Conservation (phyloP, 2,888 invertebrate species). For the Andrena camellia region DNA sequence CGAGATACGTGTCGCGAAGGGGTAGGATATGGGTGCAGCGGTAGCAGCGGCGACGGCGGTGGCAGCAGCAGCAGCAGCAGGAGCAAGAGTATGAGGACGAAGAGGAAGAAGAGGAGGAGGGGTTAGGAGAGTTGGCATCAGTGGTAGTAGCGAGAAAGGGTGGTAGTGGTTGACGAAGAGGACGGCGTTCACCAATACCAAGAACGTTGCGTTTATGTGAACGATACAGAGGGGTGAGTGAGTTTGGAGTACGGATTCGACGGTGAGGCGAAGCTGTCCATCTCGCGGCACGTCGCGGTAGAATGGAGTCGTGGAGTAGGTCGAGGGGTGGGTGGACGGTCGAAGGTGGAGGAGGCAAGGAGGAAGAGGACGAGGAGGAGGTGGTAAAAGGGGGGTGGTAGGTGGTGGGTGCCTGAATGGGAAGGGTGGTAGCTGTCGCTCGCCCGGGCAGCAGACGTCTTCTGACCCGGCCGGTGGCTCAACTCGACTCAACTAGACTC, state of each 20-base stretch:
- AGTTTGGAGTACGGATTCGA: constrained; percentile 69
- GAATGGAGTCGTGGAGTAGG: constrained; percentile 79
- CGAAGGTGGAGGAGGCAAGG: constrained; percentile 62
- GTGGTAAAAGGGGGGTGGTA: constrained; percentile 70
- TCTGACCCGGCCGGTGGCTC: constrained; percentile 86
- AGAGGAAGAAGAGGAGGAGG: constrained; percentile 25
- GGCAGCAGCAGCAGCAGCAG: constrained; percentile 23
- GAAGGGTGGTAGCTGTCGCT: constrained; percentile 84
- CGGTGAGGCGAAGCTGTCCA: constrained; percentile 76
- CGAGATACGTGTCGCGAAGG: constrained; percentile 61
- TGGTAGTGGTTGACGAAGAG: constrained; percentile 54
- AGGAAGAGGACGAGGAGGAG: constrained; percentile 58
- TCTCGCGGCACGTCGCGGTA: constrained; percentile 80
- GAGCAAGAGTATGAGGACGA: constrained; percentile 4
- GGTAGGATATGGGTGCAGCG: constrained; percentile 6
- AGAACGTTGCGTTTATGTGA: constrained; percentile 49
- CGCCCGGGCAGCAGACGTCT: constrained; percentile 85
- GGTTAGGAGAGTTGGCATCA: constrained; percentile 57
- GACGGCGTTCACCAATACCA: constrained; percentile 52
- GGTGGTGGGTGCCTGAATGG: constrained; percentile 70
- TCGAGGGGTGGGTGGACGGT: constrained; percentile 67
- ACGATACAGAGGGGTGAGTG: constrained; percentile 60
- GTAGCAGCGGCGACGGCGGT: constrained; percentile 5
- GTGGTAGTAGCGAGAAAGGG: constrained; percentile 51
- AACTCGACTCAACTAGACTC: constrained; percentile 81